A percentile compares a stretch with the other conserved stretches of the same genome.
These are phyloP conservation scores for Pandemis heparana DNA, from an alignment of 2,888 invertebrate species.

Conservation along the genomic window DNA sequence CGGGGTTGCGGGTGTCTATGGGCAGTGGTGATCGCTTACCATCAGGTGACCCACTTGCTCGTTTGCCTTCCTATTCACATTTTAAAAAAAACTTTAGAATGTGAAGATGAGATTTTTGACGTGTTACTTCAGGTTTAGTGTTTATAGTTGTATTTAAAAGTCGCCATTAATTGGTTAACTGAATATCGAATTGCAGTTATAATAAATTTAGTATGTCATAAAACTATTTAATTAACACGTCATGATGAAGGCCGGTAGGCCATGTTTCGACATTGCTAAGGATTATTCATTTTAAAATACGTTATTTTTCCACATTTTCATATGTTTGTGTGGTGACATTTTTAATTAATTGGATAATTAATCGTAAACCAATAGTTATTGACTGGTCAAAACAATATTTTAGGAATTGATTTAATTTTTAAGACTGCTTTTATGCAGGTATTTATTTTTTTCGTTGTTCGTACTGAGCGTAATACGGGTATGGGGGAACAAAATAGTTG, in stretches of 20 bases:
- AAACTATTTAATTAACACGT: constrained; percentile 7
- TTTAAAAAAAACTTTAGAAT: too few species aligned
- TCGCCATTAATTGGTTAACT: neutral
- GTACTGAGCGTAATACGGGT: too few species aligned
- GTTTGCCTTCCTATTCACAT: too few species aligned
- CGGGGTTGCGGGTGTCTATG: too few species aligned
- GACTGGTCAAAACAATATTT: neutral
- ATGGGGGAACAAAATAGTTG: too few species aligned
- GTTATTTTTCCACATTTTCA: constrained; percentile 15
- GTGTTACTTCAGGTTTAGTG: neutral
- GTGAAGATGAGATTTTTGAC: too few species aligned
- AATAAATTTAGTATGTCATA: constrained; percentile 10
- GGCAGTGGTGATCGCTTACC: too few species aligned
- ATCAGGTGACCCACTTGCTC: too few species aligned
- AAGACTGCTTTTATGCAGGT: too few species aligned
- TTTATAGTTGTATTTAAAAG: neutral
- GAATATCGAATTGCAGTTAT: constrained; percentile 6
- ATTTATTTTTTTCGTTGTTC: too few species aligned
- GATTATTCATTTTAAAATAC: neutral
- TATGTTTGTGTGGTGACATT: constrained; percentile 6
- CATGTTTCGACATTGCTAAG: neutral
- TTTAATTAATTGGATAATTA: constrained; percentile 11
- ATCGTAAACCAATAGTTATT: neutral
- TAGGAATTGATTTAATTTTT: neutral
- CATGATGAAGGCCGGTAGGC: neutral